Evolutionary conservation across 2,888 invertebrate species (phyloP).

Genomic region (Coecobrya sp.): DNA sequence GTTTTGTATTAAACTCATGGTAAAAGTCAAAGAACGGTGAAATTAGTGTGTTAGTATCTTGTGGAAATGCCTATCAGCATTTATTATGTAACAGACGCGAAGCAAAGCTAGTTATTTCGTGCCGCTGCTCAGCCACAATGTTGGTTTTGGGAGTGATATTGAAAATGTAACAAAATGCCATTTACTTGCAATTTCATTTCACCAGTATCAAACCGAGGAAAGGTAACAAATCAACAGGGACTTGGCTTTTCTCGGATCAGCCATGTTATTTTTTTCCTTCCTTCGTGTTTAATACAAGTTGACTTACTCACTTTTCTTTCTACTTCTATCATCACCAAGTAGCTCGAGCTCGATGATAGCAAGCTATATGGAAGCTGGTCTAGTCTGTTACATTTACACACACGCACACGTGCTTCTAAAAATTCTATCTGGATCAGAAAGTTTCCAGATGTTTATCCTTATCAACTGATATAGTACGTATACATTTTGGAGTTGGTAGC

Average conservation of each 20-base stretch:
- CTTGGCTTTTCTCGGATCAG: slow-evolving; percentile 28
- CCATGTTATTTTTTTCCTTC: slow-evolving; percentile 15
- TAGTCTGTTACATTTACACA: background rate
- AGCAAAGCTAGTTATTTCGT: too few species aligned
- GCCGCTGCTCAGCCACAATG: background rate
- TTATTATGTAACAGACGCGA: too few species aligned
- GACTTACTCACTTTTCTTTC: background rate
- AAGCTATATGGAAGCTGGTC: background rate
- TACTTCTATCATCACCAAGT: too few species aligned
- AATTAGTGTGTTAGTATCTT: too few species aligned
- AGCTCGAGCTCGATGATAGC: too few species aligned
- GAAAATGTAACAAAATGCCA: slow-evolving; percentile 6
- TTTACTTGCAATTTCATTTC: slow-evolving; percentile 2
- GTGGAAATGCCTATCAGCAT: too few species aligned
- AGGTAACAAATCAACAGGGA: slow-evolving; percentile 29
- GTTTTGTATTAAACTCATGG: too few species aligned
- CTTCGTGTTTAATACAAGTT: background rate
- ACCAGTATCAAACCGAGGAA: background rate
- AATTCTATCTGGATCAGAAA: slow-evolving; percentile 1
- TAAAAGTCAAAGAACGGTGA: too few species aligned
- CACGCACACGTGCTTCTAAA: slow-evolving; percentile 19
- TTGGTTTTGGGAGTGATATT: slow-evolving; percentile 36
- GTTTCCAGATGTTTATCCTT: slow-evolving; percentile 31
- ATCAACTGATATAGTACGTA: background rate
- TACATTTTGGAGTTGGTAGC: background rate